phyloP scores from a whole-genome alignment of 2,797 vertebrate genomes.

The Etheostoma perlongum region DNA sequence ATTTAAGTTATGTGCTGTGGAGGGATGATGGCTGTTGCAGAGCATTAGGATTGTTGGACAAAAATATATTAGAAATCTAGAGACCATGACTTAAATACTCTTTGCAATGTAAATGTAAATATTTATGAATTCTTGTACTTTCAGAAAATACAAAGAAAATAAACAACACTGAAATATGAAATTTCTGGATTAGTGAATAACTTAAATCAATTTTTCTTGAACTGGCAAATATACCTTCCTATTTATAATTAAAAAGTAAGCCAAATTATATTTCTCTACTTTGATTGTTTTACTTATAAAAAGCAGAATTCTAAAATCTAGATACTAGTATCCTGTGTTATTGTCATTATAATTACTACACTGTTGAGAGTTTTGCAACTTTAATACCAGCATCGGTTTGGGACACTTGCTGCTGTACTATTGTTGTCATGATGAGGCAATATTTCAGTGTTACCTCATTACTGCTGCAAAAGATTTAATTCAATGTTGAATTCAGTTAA shows the following conservation, averaged over 20 bases:
- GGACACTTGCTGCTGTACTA: background rate
- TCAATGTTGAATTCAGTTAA: constrained; percentile 16
- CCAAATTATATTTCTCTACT: background rate
- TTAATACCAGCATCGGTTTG: background rate
- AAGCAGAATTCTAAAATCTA: constrained; percentile 15
- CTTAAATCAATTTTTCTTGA: background rate
- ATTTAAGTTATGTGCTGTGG: constrained; percentile 13
- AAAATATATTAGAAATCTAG: constrained; percentile 9
- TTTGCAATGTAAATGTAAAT: constrained; percentile 3
- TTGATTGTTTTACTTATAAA: constrained; percentile 10
- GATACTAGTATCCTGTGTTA: background rate
- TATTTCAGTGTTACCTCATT: background rate
- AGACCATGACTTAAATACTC: background rate
- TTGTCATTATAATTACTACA: background rate
- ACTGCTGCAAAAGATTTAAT: constrained; percentile 18
- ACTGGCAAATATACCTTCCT: background rate
- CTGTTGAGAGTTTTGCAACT: background rate
- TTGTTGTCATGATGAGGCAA: constrained; percentile 4
- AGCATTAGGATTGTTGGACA: constrained; percentile 5
- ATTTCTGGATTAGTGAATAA: background rate
- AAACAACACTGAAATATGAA: background rate
- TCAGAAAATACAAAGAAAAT: background rate
- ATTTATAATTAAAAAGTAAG: background rate
- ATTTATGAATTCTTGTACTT: constrained; percentile 25
- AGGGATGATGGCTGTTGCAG: background rate